Evolutionary conservation across 1,140 invertebrate species (phyloP).

Genomic region (Hypsibius dujardini): DNA sequence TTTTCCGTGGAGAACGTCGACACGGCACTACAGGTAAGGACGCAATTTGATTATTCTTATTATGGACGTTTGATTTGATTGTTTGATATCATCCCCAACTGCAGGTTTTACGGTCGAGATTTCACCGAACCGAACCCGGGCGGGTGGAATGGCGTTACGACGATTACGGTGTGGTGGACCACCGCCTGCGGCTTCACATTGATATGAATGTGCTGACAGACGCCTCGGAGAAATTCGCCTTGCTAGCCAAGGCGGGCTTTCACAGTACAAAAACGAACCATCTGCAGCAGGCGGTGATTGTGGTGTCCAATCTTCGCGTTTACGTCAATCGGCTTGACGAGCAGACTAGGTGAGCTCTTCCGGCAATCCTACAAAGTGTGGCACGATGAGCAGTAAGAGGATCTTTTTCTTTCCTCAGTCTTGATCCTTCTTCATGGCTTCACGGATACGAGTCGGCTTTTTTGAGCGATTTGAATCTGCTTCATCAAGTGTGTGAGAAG

Average conservation of each 20-base stretch:
- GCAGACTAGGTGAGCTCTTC: not conserved
- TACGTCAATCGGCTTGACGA: not conserved
- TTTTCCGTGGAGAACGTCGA: not conserved
- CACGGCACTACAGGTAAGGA: too few relatives aligned
- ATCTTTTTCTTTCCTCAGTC: not conserved
- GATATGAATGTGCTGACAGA: conserved; percentile 10
- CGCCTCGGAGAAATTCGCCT: not conserved
- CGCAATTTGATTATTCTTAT: too few relatives aligned
- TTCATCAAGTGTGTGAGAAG: not conserved
- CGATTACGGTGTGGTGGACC: not conserved
- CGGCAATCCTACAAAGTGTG: too few relatives aligned
- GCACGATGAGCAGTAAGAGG: too few relatives aligned
- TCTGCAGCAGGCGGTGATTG: not conserved
- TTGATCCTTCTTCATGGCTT: not conserved
- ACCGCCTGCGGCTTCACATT: not conserved
- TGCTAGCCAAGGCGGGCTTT: not conserved
- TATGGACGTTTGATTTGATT: too few relatives aligned
- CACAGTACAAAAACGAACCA: not conserved
- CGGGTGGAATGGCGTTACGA: not conserved
- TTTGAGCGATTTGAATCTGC: not conserved
- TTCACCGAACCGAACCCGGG: not conserved
- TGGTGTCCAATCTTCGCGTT: conserved; percentile 1
- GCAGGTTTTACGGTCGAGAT: too few relatives aligned
- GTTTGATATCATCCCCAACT: too few relatives aligned
- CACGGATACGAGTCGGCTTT: not conserved